These are phyloP conservation scores for Notospermus geniculatus DNA, from an alignment of 1,140 invertebrate species.

Conservation along the genomic window DNA sequence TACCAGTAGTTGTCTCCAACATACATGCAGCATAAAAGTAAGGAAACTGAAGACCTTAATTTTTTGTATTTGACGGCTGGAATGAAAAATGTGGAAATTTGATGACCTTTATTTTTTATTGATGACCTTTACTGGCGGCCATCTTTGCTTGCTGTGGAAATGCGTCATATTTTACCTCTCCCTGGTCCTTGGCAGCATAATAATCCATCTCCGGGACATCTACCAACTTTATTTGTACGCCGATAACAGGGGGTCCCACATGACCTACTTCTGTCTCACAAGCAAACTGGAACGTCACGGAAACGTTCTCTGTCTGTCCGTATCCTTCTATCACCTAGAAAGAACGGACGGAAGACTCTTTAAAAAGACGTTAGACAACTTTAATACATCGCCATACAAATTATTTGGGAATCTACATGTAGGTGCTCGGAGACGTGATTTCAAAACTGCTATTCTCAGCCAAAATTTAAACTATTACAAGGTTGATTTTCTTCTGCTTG, in stretches of 20 bases:
- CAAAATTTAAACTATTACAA: no score
- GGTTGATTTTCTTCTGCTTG: no score
- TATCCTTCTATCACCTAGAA: slow-evolving; percentile 65
- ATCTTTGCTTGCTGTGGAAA: neutral
- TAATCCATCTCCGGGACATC: slow-evolving; percentile 99
- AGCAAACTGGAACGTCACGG: neutral
- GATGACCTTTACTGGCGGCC: neutral
- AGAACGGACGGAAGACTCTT: neutral
- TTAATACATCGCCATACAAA: neutral
- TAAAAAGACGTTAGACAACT: neutral
- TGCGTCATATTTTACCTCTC: slow-evolving; percentile 43
- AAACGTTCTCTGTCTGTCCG: slow-evolving; percentile 89
- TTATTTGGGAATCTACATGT: neutral
- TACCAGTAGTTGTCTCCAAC: no score
- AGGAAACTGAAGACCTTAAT: no score
- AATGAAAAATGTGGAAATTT: neutral
- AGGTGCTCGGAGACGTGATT: no score
- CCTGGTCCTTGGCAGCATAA: slow-evolving; percentile 63
- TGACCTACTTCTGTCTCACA: slow-evolving; percentile 58
- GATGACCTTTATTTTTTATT: neutral
- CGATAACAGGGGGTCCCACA: slow-evolving; percentile 89
- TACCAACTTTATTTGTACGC: slow-evolving; percentile 88
- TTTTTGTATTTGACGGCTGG: no score
- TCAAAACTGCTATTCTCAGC: no score
- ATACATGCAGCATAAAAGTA: no score